Conservation (phyloP, 2,888 invertebrate genomes). For the Alloscopus bannaensis region DNA sequence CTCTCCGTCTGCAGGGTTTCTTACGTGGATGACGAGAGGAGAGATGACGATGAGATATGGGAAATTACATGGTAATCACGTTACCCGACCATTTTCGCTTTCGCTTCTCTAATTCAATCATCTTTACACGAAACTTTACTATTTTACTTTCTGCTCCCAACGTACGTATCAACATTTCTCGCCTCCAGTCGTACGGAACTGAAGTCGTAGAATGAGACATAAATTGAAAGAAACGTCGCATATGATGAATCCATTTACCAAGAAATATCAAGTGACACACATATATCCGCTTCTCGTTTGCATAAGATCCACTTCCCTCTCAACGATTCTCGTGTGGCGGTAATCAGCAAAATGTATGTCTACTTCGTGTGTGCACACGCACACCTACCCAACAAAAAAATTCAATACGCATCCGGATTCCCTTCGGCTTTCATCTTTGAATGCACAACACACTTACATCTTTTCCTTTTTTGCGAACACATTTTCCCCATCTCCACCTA, state of each 20-base stretch:
- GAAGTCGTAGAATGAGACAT: too few relatives aligned
- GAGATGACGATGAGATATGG: constrained; percentile 63
- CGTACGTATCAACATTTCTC: not conserved
- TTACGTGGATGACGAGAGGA: constrained; percentile 28
- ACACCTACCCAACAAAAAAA: too few relatives aligned
- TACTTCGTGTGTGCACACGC: too few relatives aligned
- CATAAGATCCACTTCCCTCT: too few relatives aligned
- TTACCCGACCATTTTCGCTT: constrained; percentile 73
- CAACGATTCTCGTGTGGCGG: too few relatives aligned
- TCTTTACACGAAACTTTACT: constrained; percentile 65
- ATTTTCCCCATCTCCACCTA: not conserved
- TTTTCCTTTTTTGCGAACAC: constrained; percentile 23
- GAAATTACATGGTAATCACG: constrained; percentile 73
- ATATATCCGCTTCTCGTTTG: too few relatives aligned
- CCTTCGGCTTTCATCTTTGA: constrained; percentile 31
- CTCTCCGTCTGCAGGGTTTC: constrained; percentile 32
- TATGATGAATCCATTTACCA: too few relatives aligned
- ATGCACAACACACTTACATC: constrained; percentile 31
- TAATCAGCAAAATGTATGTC: too few relatives aligned
- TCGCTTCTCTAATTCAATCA: constrained; percentile 73
- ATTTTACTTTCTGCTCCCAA: not conserved
- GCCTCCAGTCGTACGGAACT: not conserved
- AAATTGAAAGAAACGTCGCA: too few relatives aligned
- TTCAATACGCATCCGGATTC: constrained; percentile 4
- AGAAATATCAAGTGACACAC: too few relatives aligned